Evolutionary conservation across 2,113 vertebrate species (phyloP), one percentile per base, ranked within the genome.

Genomic region (Platichthys stellatus): DNA sequence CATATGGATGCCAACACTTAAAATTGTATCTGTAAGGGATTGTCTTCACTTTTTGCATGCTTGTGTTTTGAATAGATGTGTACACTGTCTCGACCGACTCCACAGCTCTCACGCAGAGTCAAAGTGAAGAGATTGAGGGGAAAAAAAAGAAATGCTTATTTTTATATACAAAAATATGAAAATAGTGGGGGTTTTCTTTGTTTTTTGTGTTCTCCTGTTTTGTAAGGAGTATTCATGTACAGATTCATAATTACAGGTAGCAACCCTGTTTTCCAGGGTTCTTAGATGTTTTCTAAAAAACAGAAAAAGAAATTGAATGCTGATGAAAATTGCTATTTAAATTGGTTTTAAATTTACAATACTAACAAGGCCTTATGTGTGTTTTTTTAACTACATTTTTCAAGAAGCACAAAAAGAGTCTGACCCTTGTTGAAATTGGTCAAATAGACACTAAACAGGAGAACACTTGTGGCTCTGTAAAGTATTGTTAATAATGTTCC

Each of bases 221-320:
- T 94, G 89, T 93, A 94, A 92, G 88, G 88, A 92, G 92, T 94
- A 93, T 95, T 93, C 93, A 93, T 94, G 93, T 95, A 95, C 85
- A 92, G 88, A 92, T 91, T 92, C 78, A 87, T 89, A 90, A 90
- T 89, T 88, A 84, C 90, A 91, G 76, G 73, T 88, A 88, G 81
- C 31, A 12, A 78, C 92, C 88, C 92, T 92, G 89, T 92, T 94
- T 93, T 94, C 86, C 89, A 90, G 92, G 92, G 92, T 90, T 86
- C 80, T 83, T 82, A 89, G 76, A 92, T 82, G 84, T 93, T 94
- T 94, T 94, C 82, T 93, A 87, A 86, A 88, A 90, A 90, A 86
- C 28, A 60, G 20, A 82, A 82, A 88, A 86, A 80, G 5, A 1
- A 89, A 79, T 87, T 89, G 76, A 90, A 88, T 85, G 57, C 18